phyloP scores from a whole-genome alignment of 2,888 invertebrate species.

The Pachycephus smyrnensis region DNA sequence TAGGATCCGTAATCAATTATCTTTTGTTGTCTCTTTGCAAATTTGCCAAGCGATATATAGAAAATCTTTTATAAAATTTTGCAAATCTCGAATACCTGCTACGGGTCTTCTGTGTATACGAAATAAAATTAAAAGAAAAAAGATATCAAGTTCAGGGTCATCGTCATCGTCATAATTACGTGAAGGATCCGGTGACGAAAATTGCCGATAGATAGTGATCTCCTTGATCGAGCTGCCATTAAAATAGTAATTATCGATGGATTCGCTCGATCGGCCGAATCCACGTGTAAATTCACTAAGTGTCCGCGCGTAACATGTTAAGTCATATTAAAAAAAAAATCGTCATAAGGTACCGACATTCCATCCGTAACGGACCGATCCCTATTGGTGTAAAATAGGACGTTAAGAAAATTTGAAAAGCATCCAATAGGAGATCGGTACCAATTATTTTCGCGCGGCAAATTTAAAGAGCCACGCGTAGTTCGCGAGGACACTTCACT shows the following conservation, averaged over 20 bases:
- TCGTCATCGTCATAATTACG: not conserved
- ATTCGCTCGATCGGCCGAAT: not conserved
- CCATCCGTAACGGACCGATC: not conserved
- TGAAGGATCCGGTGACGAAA: not conserved
- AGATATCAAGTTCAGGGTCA: not conserved
- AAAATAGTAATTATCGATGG: not conserved
- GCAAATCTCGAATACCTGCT: not conserved
- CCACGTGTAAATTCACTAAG: not conserved
- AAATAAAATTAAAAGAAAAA: not conserved
- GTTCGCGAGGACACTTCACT: not conserved
- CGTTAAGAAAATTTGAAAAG: not conserved
- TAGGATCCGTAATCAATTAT: not conserved
- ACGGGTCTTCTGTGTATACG: not conserved
- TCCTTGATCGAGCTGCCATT: not conserved
- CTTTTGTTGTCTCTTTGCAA: not conserved
- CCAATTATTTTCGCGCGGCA: not conserved
- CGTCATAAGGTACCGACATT: not conserved
- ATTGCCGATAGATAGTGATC: not conserved
- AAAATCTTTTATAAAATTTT: not conserved
- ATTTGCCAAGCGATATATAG: not conserved
- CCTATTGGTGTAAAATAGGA: not conserved
- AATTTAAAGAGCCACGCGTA: not conserved
- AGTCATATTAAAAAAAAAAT: not conserved
- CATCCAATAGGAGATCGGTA: not conserved
- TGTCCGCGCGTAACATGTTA: not conserved